Conservation (phyloP, 2,113 vertebrate species). For the Nothocercus julius region DNA sequence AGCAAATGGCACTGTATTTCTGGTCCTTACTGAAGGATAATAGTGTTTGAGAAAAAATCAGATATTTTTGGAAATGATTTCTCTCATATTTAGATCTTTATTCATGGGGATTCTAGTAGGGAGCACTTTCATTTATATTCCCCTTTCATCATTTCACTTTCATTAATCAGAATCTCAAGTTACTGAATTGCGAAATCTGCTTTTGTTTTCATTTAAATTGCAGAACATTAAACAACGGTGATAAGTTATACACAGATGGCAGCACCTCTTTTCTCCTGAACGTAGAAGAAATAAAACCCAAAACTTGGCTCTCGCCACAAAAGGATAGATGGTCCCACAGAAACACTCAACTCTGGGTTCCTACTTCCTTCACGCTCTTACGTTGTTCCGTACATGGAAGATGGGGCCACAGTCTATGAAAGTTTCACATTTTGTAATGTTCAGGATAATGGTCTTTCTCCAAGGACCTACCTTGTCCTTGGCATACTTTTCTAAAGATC, state of each 20-base stretch:
- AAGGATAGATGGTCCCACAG: background rate
- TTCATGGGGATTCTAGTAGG: background rate
- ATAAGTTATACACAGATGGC: background rate
- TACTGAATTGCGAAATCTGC: constrained; percentile 3
- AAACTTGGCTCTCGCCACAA: background rate
- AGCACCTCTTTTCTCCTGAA: background rate
- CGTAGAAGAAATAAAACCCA: background rate
- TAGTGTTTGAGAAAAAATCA: background rate
- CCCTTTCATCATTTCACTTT: constrained; percentile 24
- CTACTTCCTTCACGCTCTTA: background rate
- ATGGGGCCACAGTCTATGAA: fast-evolving
- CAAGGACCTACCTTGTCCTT: background rate
- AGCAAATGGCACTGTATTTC: background rate
- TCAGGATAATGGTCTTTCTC: background rate
- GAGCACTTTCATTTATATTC: constrained; percentile 58
- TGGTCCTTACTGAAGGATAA: constrained; percentile 10
- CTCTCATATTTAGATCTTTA: background rate
- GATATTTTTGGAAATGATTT: background rate
- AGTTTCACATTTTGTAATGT: background rate
- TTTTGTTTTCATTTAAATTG: constrained; percentile 63
- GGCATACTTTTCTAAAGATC: background rate
- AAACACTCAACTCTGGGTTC: background rate
- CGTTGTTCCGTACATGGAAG: background rate
- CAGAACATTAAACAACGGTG: background rate
- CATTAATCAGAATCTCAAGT: constrained; percentile 48